Conservation (phyloP, 2,888 invertebrate genomes). For the Heliconius aoede region DNA sequence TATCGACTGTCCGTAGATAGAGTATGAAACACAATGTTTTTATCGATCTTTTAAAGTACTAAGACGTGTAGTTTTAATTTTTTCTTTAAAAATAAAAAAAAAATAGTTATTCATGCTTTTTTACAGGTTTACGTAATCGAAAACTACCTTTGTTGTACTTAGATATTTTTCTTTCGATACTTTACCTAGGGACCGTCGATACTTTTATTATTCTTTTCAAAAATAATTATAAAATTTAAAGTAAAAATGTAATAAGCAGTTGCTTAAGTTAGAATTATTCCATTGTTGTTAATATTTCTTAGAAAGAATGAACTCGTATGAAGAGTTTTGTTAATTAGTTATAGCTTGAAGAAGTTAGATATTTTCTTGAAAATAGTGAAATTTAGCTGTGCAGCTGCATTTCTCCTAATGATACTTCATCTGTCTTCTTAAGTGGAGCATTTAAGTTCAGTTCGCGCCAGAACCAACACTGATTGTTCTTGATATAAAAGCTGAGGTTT, state of each 20-base stretch:
- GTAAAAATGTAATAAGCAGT: background rate
- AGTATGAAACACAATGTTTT: too few species aligned
- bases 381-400: slow-evolving; percentile 40
- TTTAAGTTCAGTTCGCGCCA: slow-evolving; percentile 46
- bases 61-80: too few species aligned
- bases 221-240: too few species aligned
- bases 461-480: slow-evolving; percentile 45
- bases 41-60: too few species aligned
- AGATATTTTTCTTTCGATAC: too few species aligned
- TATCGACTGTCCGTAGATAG: too few species aligned
- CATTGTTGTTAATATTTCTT: background rate
- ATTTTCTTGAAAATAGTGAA: slow-evolving; percentile 37
- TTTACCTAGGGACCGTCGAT: too few species aligned
- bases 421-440: slow-evolving; percentile 47
- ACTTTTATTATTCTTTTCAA: too few species aligned
- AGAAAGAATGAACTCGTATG: background rate
- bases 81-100: too few species aligned
- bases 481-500: slow-evolving; percentile 45
- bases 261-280: background rate
- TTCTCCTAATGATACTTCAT: slow-evolving; percentile 41
- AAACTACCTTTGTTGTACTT: too few species aligned
- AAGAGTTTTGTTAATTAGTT: background rate
- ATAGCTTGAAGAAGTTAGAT: slow-evolving; percentile 8
- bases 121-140: too few species aligned
- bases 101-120: too few species aligned